A percentile compares a stretch with the other conserved stretches of the same genome.
Conservation (phyloP, 1,140 invertebrate species). For the Cyclargus thomasi region DNA sequence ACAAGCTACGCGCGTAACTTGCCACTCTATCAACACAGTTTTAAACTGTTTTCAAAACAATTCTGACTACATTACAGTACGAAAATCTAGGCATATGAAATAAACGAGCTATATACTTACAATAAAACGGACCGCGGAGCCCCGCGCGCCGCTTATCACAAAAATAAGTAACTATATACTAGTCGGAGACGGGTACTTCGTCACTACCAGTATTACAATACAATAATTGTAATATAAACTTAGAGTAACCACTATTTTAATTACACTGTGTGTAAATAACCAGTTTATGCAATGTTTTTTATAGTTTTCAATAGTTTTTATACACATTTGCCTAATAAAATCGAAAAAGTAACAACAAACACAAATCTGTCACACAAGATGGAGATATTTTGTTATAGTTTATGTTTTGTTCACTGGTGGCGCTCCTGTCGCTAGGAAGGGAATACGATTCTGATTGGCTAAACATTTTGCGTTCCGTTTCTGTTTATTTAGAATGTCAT, state of each 20-base stretch:
- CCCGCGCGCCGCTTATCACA: constrained; percentile 74
- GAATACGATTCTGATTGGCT: constrained; percentile 48
- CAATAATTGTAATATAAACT: constrained; percentile 36
- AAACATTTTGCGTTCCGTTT: constrained; percentile 44
- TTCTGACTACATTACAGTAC: constrained; percentile 50
- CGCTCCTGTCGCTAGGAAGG: constrained; percentile 48
- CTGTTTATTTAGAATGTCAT: background rate
- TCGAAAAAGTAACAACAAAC: constrained; percentile 73
- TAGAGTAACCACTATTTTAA: constrained; percentile 33
- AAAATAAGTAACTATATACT: constrained; percentile 76
- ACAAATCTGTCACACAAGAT: constrained; percentile 76
- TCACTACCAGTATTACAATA: constrained; percentile 60
- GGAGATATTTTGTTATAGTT: constrained; percentile 71
- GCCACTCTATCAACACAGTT: constrained; percentile 46
- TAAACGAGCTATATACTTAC: constrained; percentile 58
- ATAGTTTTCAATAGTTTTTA: constrained; percentile 50
- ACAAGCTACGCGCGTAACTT: constrained; percentile 53
- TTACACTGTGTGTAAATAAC: constrained; percentile 28
- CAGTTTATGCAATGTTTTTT: constrained; percentile 32
- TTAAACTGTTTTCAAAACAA: constrained; percentile 61
- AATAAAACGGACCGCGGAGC: constrained; percentile 64
- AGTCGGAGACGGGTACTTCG: constrained; percentile 71
- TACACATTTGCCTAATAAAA: constrained; percentile 57
- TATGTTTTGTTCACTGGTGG: constrained; percentile 54
- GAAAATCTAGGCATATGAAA: constrained; percentile 38